Conservation (phyloP, 2,797 vertebrate species). For the Rhinoraja longicauda region DNA sequence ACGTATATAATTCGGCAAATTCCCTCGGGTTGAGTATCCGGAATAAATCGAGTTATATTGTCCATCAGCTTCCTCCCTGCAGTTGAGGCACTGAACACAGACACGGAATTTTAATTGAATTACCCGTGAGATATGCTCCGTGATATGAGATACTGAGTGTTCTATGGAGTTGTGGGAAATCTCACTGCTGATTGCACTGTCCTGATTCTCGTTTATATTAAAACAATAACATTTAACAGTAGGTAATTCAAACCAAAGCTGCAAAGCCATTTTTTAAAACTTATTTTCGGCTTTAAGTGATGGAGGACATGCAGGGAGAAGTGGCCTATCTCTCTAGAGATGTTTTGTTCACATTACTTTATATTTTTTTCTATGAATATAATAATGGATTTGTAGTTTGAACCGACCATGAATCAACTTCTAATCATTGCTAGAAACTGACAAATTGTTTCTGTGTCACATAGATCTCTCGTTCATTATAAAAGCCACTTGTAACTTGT, state of each 20-base stretch:
- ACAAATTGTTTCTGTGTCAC: neutral
- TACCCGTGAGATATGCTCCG: neutral
- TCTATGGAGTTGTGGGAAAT: neutral
- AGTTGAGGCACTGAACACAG: neutral
- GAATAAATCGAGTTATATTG: neutral
- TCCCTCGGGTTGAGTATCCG: neutral
- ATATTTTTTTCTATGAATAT: neutral
- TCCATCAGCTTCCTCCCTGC: too few species aligned
- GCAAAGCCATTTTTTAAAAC: neutral
- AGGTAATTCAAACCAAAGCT: neutral
- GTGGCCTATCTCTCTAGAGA: neutral
- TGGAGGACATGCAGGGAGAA: too few species aligned
- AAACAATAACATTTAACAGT: neutral
- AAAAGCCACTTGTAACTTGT: neutral
- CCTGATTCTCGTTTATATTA: neutral
- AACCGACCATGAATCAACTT: neutral
- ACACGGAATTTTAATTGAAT: conserved; percentile 9
- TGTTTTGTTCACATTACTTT: neutral
- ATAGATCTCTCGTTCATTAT: neutral
- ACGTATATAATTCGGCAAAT: neutral
- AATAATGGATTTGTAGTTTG: neutral
- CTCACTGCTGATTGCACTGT: neutral
- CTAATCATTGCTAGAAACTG: neutral
- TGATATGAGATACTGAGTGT: neutral
- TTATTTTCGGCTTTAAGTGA: neutral